Evolutionary conservation across 2,888 invertebrate species (phyloP), one percentile per base, ranked within the genome.

Genomic region (Leptothorax acervorum): DNA sequence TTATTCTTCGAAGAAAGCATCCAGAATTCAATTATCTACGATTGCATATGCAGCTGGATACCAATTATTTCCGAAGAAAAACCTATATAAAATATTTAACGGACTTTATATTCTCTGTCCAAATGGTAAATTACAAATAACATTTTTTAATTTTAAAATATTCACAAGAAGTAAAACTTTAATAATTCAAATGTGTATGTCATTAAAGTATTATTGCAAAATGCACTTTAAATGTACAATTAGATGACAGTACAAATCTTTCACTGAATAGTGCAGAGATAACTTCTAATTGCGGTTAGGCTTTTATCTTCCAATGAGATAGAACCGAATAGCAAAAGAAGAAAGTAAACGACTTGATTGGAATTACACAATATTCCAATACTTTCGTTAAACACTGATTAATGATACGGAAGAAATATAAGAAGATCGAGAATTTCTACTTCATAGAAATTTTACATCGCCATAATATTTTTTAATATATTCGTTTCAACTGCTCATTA

Each of bases 301-400:
- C 8, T 74, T 66, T 23, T 53, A 53, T 28, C 39, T 39, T 75
- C 0, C 9, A 28, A 28, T 45, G 31, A 39, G n/a, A 42, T 39
- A 68, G 2, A 9, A 28, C 18, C 28, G 8, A 78, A 78, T 12
- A 28, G 12, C 11, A 53, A 31, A 39, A 55, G 39, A 78, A 76
- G 66, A 55, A 68, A 70, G 15, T 42, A 66, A 55, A 68, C 18
- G 53, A 28, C 15, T 55, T 31, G n/a, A 78, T 68, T n/a, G 9
- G 9, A 90, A 90, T 89, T 92, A 91, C 92, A 91, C 88, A 91
- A 92, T 90, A 91, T 88, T 90, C 85, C 76, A 84, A 87, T 88
- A 88, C 89, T 87, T 91, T 90, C 89, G 88, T 92, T 93, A 91
- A 93, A 93, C 91, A 88, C 91, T 92, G 93, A 93, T 93, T 93